These are phyloP conservation scores for Drosophila koepferae DNA, from an alignment of 2,888 invertebrate species.

Conservation along the genomic window DNA sequence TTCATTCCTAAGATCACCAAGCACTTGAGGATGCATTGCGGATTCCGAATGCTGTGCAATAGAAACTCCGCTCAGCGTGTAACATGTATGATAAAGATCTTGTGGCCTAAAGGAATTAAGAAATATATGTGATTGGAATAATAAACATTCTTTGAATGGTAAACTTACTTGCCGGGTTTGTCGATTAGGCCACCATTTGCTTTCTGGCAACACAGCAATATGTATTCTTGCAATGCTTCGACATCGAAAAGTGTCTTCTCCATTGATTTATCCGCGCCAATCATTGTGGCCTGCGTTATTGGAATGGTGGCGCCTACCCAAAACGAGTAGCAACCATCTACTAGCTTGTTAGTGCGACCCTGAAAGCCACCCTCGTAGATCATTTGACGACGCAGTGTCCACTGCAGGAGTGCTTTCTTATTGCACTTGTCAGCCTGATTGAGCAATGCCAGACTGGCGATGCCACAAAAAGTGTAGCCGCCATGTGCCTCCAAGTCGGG, in stretches of 20 bases:
- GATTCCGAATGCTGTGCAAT: constrained; percentile 92
- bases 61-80: constrained; percentile 96
- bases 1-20: constrained; percentile 90
- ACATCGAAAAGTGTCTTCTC: constrained; percentile 89
- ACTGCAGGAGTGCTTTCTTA: constrained; percentile 89
- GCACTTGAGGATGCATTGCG: constrained; percentile 86
- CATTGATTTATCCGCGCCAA: constrained; percentile 72
- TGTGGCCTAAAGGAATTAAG: constrained; percentile 87
- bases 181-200: constrained; percentile 95
- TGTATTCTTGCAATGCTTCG: constrained; percentile 96
- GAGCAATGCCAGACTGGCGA: constrained; percentile 94
- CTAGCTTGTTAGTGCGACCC: constrained; percentile 98
- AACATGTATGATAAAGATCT: constrained; percentile 99
- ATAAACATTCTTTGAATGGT: background rate
- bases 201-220: constrained; percentile 96
- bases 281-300: constrained; percentile 91
- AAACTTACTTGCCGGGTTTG: constrained; percentile 96
- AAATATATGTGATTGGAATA: background rate
- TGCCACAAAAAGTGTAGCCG: constrained; percentile 99
- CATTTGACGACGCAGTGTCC: constrained; percentile 97
- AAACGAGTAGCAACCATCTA: constrained; percentile 99
- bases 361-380: constrained; percentile 97
- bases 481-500: constrained; percentile 99
- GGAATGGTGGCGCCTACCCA: constrained; percentile 99
- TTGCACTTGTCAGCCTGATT: constrained; percentile 83